Evolutionary conservation across 2,888 invertebrate species (phyloP).

Genomic region (Cepaea hortensis): DNA sequence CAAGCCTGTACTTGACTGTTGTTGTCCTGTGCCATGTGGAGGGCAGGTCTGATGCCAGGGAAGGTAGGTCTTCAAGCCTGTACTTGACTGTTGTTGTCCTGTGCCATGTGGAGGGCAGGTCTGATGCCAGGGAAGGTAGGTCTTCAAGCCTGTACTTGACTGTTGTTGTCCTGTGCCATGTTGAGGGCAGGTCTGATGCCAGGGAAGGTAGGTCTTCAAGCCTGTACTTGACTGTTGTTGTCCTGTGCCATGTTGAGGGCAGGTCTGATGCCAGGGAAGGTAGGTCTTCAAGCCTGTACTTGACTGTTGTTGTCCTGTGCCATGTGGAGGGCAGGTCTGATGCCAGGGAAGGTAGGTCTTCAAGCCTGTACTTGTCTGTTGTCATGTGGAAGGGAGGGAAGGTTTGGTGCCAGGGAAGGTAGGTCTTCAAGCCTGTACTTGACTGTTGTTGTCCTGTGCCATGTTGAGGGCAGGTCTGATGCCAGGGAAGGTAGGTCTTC

Average conservation of each 20-base stretch:
- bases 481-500: constrained; percentile 64
- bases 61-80: constrained; percentile 57
- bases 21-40: constrained; percentile 71
- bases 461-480: constrained; percentile 62
- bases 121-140: constrained; percentile 66
- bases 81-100: too few relatives aligned
- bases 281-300: constrained; percentile 28
- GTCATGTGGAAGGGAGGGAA: constrained; percentile 65
- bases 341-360: constrained; percentile 64
- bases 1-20: constrained; percentile 70
- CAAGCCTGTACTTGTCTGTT: constrained; percentile 42
- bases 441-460: constrained; percentile 74
- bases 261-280: constrained; percentile 67
- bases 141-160: constrained; percentile 64
- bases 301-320: constrained; percentile 54
- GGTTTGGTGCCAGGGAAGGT: constrained; percentile 67
- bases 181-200: constrained; percentile 63
- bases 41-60: constrained; percentile 62
- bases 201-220: constrained; percentile 62
- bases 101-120: constrained; percentile 67
- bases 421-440: constrained; percentile 57
- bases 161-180: constrained; percentile 73
- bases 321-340: constrained; percentile 63
- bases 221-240: constrained; percentile 73
- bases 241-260: constrained; percentile 68